Evolutionary conservation across 2,113 vertebrate species (phyloP), one percentile per base, ranked within the genome.

Genomic region (Rissa tridactyla): DNA sequence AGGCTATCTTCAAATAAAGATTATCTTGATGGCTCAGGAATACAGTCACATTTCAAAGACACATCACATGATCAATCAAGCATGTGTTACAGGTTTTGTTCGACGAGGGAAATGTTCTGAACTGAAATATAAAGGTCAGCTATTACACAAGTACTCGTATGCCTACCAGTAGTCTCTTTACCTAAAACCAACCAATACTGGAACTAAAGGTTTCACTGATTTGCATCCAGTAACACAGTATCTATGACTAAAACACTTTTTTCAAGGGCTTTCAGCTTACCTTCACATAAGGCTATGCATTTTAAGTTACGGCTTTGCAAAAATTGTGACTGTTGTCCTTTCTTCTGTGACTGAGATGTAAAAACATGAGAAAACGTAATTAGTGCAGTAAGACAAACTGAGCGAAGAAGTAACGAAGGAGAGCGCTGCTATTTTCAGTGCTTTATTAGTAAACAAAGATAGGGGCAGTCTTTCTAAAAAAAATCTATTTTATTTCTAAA

Each of bases 251-350:
- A 49, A 88, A 8, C 9, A 73, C 9, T 36, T 75, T 75, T 49
- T 85, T 82, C 61, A 55, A 65, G 66, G n/a, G n/a, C 40, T 79
- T 95, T 72, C 72, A 82, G 66, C 98, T 97, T 98, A 99, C 99
- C 99, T 99, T 99, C 99, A 98, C 99, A 99, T 98, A 99, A 99
- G 98, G 99, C 99, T 97, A 99, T 99, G 98, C 99, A 99, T 97
- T 99, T 99, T 98, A 99, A 98, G 95, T 99, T 99, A 92, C 99
- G 98, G 96, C 99, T 99, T 97, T 99, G 99, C 97, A 99, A 97
- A 97, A 99, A 99, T 64, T 99, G 99, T 38, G 99, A 98, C 62
- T 99, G 99, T 77, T 99, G 99, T 96, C 99, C 99, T 97, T 99
- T 99, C 96, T 99, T 99, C 98, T 99, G 98, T 92, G 98, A 98